Evolutionary conservation across 2,797 vertebrate species (phyloP), one percentile per base, ranked within the genome.

Genomic region (Lepus oiostolus): DNA sequence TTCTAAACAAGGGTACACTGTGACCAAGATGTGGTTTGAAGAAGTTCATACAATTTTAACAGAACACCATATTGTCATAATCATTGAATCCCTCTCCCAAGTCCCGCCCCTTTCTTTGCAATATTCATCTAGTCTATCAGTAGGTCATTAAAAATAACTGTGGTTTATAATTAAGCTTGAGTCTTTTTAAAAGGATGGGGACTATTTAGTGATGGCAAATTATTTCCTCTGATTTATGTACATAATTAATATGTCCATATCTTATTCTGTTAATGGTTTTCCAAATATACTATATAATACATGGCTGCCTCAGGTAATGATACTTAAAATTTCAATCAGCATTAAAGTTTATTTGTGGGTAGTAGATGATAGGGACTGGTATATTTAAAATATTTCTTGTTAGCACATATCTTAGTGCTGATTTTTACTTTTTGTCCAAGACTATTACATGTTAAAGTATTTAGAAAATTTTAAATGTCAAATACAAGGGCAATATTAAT

Each of bases 181-280:
- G 28, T 79, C 30, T 83, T 84, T 90, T 2, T 70, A 63, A 72
- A 19, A 70, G 19, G 4, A 21, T 88, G 38, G 17, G 17, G 52
- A 32, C 84, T 3, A 42, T 47, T 70, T 74, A 85, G 24, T n/a
- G 35, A 76, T 85, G 50, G 28, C 68, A 89, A 77, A 85, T 90
- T 87, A 60, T 71, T 94, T 90, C 35, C 80, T 4, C 13, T 88
- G 81, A 86, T 83, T 93, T 94, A 83, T 80, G 5, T 17, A 26
- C 85, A 65, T 83, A 24, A 67, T 76, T 62, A 81, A 38, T 67
- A 28, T 58, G 62, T 8, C 7, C 52, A 26, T 70, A 8, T 67
- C 77, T 77, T 77, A 90, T 75, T 32, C 35, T 88, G 16, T 74
- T 91, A 88, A 87, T 22, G 91, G 50, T 71, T 95, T 85, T 88